Evolutionary conservation across 2,113 vertebrate species (phyloP).

Genomic region (Ophthalmolycus amberensis): DNA sequence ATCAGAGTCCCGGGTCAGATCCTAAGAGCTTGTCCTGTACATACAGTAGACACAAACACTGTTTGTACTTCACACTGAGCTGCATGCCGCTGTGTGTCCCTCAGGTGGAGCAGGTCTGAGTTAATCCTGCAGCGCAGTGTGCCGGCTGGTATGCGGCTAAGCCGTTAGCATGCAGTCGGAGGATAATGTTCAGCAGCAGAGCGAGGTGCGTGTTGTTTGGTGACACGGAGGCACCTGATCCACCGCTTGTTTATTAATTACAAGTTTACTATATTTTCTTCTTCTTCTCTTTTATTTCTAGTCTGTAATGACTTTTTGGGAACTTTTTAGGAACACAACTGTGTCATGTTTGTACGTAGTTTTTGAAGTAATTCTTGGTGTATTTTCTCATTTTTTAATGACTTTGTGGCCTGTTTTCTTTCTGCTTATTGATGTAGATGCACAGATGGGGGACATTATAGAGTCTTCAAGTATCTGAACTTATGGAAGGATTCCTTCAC

Average conservation of each 20-base stretch:
- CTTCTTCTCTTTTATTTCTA: neutral
- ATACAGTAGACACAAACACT: conserved; percentile 4
- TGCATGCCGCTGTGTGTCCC: neutral
- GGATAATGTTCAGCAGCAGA: conserved; percentile 55
- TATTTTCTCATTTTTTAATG: neutral
- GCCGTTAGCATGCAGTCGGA: conserved; percentile 49
- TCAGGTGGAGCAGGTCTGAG: conserved; percentile 44
- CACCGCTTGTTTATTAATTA: neutral
- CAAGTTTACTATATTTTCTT: neutral
- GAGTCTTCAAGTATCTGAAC: neutral
- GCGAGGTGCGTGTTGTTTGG: conserved; percentile 22
- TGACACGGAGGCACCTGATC: conserved; percentile 22
- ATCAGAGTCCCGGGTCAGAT: neutral
- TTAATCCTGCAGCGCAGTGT: conserved; percentile 65
- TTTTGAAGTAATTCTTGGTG: neutral
- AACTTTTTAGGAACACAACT: neutral
- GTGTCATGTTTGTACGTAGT: neutral
- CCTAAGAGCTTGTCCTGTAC: conserved; percentile 9
- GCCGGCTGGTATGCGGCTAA: conserved; percentile 70
- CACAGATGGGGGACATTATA: too few relatives aligned
- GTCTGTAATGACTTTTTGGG: too few relatives aligned
- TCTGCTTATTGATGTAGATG: neutral
- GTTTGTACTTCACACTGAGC: conserved; percentile 23
- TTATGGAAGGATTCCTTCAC: neutral
- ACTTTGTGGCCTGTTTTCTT: neutral